Conservation (phyloP, 2,888 invertebrate genomes). For the Cephus spinipes region DNA sequence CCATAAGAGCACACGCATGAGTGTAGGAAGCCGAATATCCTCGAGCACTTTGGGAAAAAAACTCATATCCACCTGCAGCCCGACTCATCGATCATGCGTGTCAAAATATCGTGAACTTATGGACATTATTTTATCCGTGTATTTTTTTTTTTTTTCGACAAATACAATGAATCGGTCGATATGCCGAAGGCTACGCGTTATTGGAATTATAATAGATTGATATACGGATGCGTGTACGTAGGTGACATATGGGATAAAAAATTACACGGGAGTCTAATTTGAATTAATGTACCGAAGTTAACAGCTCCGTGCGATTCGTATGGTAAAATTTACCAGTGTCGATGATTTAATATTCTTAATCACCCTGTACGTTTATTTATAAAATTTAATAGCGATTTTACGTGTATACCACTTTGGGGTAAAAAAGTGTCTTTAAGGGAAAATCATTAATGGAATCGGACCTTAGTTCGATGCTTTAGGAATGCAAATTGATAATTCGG, state of each 20-base stretch:
- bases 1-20: not conserved
- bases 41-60: not conserved
- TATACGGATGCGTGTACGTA: not conserved
- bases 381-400: not conserved
- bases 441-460: not conserved
- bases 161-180: not conserved
- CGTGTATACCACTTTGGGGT: not conserved
- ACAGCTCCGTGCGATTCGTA: not conserved
- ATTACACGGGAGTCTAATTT: not conserved
- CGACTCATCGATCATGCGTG: not conserved
- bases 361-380: not conserved
- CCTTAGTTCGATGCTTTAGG: no score
- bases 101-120: not conserved
- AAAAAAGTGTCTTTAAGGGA: not conserved
- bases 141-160: not conserved
- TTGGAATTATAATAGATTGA: not conserved
- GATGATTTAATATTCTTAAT: not conserved
- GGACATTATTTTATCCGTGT: not conserved
- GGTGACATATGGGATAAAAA: not conserved
- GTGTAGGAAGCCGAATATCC: not conserved
- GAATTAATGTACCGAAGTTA: not conserved
- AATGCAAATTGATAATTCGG: no score
- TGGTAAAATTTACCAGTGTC: not conserved
- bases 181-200: not conserved
- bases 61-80: not conserved